phyloP scores from a whole-genome alignment of 2,888 invertebrate genomes.

The Eretmocerus hayati region DNA sequence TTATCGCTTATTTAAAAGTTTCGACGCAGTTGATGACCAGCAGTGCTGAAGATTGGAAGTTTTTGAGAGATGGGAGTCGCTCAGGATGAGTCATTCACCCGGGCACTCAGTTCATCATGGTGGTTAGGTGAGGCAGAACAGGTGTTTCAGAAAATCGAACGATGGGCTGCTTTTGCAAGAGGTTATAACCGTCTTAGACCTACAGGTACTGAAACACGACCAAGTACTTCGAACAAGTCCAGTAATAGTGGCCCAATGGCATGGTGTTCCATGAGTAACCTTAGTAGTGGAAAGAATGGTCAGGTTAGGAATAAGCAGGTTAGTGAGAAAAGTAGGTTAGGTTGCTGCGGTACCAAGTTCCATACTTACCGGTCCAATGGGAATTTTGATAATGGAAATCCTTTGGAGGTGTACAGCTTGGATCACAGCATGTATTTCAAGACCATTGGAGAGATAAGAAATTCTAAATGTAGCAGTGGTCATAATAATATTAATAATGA shows the following conservation, averaged over 20 bases:
- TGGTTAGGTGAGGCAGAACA: slow-evolving; percentile 43
- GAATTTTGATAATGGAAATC: slow-evolving; percentile 37
- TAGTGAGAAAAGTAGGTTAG: slow-evolving; percentile 28
- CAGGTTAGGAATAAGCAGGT: not conserved
- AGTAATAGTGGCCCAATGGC: too few relatives aligned
- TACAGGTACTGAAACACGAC: too few relatives aligned
- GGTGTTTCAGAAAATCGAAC: slow-evolving; percentile 39
- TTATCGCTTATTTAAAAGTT: too few relatives aligned
- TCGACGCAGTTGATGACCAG: too few relatives aligned
- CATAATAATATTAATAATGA: slow-evolving; percentile 20
- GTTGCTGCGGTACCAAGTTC: slow-evolving; percentile 37
- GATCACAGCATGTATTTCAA: slow-evolving; percentile 45
- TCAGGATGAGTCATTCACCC: too few relatives aligned
- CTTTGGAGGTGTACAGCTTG: slow-evolving; percentile 40
- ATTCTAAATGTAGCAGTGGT: slow-evolving; percentile 5
- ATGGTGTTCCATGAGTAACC: slow-evolving; percentile 32
- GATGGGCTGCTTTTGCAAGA: slow-evolving; percentile 39
- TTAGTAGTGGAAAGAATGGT: slow-evolving; percentile 30
- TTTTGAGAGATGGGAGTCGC: not conserved
- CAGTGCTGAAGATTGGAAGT: not conserved
- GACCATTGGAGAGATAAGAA: slow-evolving; percentile 40
- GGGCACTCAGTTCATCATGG: too few relatives aligned
- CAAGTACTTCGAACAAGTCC: too few relatives aligned
- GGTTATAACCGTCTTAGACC: slow-evolving; percentile 42
- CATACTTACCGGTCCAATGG: slow-evolving; percentile 39